Evolutionary conservation across 2,797 vertebrate genomes (phyloP).

Genomic region (Acipenser ruthenus): DNA sequence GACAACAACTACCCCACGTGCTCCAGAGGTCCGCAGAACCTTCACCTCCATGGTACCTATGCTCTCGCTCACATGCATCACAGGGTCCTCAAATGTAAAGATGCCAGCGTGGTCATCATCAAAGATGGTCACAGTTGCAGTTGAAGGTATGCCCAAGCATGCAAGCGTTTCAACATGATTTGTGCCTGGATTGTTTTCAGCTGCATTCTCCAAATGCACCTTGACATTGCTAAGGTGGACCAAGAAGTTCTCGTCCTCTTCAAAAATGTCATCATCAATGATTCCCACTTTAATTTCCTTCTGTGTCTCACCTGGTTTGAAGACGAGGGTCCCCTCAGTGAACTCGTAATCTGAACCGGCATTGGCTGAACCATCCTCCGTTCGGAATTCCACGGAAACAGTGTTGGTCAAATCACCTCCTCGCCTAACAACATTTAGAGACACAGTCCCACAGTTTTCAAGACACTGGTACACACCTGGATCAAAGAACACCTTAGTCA

Average conservation of each 20-base stretch:
- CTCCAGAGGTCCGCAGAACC: constrained; percentile 79
- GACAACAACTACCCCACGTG: constrained; percentile 80
- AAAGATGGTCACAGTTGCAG: constrained; percentile 83
- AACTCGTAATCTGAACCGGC: constrained; percentile 85
- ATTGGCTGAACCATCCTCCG: constrained; percentile 87
- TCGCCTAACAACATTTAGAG: constrained; percentile 71
- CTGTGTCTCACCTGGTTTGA: constrained; percentile 80
- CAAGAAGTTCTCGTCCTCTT: constrained; percentile 91
- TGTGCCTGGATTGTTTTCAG: constrained; percentile 49
- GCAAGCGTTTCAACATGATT: constrained; percentile 55
- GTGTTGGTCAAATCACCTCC: constrained; percentile 74
- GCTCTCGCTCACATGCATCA: constrained; percentile 80
- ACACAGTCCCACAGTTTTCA: constrained; percentile 86
- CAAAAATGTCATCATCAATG: constrained; percentile 90
- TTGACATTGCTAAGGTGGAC: constrained; percentile 82
- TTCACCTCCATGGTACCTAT: constrained; percentile 87
- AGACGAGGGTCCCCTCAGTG: constrained; percentile 74
- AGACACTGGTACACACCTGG: constrained; percentile 85
- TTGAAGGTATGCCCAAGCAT: constrained; percentile 68
- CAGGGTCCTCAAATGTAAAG: constrained; percentile 81
- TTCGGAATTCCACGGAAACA: constrained; percentile 75
- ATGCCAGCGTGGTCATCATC: constrained; percentile 92
- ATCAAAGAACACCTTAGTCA: constrained; percentile 81
- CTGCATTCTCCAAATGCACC: constrained; percentile 47
- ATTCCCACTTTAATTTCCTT: constrained; percentile 84